Evolutionary conservation across 2,113 vertebrate species (phyloP), one percentile per base, ranked within the genome.

Genomic region (Climacteris rufus): DNA sequence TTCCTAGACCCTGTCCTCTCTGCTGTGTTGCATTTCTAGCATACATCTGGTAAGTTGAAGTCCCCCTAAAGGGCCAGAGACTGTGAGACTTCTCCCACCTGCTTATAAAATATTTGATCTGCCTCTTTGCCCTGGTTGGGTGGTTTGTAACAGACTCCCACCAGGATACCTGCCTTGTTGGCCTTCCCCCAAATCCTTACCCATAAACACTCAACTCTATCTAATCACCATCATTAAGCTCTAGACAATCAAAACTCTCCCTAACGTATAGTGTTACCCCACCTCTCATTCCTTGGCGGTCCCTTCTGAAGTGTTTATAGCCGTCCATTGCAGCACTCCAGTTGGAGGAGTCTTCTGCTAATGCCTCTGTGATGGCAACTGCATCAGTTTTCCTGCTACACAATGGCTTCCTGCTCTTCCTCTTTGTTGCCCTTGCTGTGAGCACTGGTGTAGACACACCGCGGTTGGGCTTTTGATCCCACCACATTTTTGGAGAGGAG

Each of bases 41-140:
- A 56, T 35, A 42, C 14, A 18, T 18, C 6, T 11, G 49, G 16
- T 31, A 24, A 79, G 30, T 6, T 22, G 20, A 64, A 50, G 25
- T 31, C 11, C 5, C 40, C 9, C 15, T 13, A 10, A 79, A 18
- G 21, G 49, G 24, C 24, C 49, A 70, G 23, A 0, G 1, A 35
- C 7, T 49, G 24, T 31, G 42, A 64, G 49, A 49, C 35, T 42
- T 80, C 21, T 35, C 57, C 21, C 21, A 72, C 17, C 11, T 57
- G 30, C 60, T 64, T 42, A 18, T 31, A 5, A 31, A 56, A 49
- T 80, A 64, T 31, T 64, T 64, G 24, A 42, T 7, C 16, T 56
- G 25, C 3, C 14, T 56, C 17, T 56, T 35, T 47, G 37, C 12
- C 49, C 19, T 15, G 33, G 33, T 5, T 60, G 54, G 17, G 14